Conservation (phyloP, 2,888 invertebrate species). For the Aphodius sticticus region DNA sequence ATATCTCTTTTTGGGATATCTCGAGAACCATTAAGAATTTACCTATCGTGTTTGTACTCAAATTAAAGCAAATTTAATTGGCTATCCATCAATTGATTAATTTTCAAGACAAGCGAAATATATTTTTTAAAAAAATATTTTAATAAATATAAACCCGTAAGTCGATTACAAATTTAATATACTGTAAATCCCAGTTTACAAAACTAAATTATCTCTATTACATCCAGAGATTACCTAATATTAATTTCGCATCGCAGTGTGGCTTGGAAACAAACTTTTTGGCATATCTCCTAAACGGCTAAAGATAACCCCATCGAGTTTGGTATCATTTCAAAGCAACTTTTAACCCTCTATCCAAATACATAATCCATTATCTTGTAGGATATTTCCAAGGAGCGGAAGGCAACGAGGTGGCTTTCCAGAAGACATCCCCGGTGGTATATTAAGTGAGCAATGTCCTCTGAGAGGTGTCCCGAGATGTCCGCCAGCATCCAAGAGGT, state of each 20-base stretch:
- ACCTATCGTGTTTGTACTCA: no score
- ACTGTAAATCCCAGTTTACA: no score
- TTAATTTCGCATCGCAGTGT: neutral
- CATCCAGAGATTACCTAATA: no score
- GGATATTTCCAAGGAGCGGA: slow-evolving; percentile 24
- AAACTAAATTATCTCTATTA: no score
- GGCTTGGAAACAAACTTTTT: neutral
- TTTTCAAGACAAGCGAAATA: neutral
- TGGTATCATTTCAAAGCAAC: neutral
- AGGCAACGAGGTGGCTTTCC: slow-evolving; percentile 39
- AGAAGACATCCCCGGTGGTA: slow-evolving; percentile 47
- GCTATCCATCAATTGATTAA: no score
- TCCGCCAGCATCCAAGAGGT: slow-evolving; percentile 74
- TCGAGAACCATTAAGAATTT: no score
- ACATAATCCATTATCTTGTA: neutral
- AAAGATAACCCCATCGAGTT: neutral
- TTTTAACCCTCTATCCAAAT: neutral
- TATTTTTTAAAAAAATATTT: no score
- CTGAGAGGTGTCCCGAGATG: slow-evolving; percentile 72
- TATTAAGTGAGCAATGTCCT: slow-evolving; percentile 69
- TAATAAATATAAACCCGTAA: no score
- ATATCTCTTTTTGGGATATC: no score
- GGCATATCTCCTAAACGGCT: neutral
- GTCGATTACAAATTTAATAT: no score
- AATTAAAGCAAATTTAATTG: no score